Conservation (phyloP, 1,140 invertebrate genomes). For the Drosophila bocqueti region DNA sequence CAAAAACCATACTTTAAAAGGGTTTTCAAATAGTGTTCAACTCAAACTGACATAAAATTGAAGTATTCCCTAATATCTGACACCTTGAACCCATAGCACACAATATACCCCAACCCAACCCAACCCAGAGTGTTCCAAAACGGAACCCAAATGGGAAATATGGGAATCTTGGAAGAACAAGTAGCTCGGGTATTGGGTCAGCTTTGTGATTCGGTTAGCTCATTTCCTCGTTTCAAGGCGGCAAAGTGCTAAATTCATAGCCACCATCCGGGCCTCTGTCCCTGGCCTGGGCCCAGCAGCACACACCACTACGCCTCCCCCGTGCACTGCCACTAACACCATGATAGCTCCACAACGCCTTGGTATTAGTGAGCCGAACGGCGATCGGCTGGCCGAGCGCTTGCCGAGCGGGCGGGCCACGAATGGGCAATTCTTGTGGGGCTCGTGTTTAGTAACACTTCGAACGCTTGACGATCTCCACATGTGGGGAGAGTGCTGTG, state of each 20-base stretch:
- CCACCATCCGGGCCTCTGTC: constrained; percentile 33
- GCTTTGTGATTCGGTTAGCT: constrained; percentile 57
- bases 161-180: constrained; percentile 33
- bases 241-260: constrained; percentile 74
- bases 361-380: constrained; percentile 51
- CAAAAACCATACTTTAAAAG: not conserved
- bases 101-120: constrained; percentile 2
- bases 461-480: constrained; percentile 85
- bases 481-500: constrained; percentile 84
- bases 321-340: constrained; percentile 11
- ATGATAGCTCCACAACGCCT: not conserved
- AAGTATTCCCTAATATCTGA: too few species aligned
- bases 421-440: constrained; percentile 73
- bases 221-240: constrained; percentile 83
- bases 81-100: not conserved
- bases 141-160: constrained; percentile 48
- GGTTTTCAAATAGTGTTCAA: not conserved
- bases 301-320: not conserved
- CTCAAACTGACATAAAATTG: not conserved
- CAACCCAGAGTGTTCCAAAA: not conserved
- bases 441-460: constrained; percentile 84
- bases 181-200: constrained; percentile 32
- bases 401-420: constrained; percentile 34
- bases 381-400: constrained; percentile 13
- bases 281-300: constrained; percentile 17